These are phyloP conservation scores for Cepaea hortensis DNA, from an alignment of 2,888 invertebrate species.

Conservation along the genomic window DNA sequence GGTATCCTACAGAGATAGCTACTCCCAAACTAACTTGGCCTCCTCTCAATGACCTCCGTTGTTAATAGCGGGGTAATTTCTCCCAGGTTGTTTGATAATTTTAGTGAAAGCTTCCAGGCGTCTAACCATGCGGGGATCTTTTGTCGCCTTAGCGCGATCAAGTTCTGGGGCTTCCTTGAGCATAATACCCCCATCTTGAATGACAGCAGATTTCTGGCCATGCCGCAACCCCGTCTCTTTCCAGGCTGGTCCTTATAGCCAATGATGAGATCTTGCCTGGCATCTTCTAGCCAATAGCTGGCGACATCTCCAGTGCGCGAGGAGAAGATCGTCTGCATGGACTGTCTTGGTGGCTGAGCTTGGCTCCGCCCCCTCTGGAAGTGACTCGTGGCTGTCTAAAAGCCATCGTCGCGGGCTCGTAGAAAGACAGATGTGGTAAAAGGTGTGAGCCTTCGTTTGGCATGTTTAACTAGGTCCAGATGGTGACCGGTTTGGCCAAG, in stretches of 20 bases:
- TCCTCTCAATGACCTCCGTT: too few relatives aligned
- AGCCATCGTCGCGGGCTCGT: conserved; percentile 26
- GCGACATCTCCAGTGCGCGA: conserved; percentile 36
- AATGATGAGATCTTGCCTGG: conserved; percentile 28
- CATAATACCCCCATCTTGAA: conserved; percentile 17
- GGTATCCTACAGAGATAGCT: too few relatives aligned
- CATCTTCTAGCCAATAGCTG: conserved; percentile 47
- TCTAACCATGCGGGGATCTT: not conserved
- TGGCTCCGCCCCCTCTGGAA: conserved; percentile 41
- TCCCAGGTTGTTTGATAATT: too few relatives aligned
- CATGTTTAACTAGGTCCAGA: conserved; percentile 12
- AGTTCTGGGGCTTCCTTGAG: not conserved
- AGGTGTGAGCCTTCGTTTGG: conserved; percentile 14
- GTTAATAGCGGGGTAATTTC: too few relatives aligned
- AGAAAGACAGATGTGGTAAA: conserved; percentile 24
- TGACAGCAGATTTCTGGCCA: conserved; percentile 3
- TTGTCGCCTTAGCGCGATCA: not conserved
- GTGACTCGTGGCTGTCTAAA: conserved; percentile 31
- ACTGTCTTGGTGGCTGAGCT: not conserved
- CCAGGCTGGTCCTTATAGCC: conserved; percentile 18
- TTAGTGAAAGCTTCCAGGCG: too few relatives aligned
- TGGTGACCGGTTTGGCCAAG: conserved; percentile 1
- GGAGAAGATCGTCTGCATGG: conserved; percentile 36
- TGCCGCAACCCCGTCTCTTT: not conserved
- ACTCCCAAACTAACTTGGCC: too few relatives aligned